These are phyloP conservation scores for Choreutis nemorana DNA, from an alignment of 2,888 invertebrate genomes.

Conservation along the genomic window DNA sequence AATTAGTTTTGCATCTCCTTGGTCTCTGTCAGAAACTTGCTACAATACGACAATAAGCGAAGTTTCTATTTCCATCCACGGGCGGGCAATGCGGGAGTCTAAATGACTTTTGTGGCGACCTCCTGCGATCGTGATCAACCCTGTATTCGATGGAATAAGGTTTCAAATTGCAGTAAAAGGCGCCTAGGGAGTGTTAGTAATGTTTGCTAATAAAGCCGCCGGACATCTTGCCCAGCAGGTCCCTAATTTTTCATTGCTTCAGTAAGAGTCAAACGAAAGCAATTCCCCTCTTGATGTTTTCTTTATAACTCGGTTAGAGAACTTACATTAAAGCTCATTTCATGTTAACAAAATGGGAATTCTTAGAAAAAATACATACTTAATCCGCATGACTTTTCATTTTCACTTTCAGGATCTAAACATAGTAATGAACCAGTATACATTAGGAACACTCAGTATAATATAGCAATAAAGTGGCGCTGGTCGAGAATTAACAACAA, in stretches of 20 bases:
- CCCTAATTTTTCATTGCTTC: slow-evolving; percentile 57
- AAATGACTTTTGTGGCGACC: slow-evolving; percentile 12
- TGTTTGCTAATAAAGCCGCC: slow-evolving; percentile 47
- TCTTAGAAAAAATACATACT: slow-evolving; percentile 17
- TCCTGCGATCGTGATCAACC: slow-evolving; percentile 16
- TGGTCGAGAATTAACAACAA: no score
- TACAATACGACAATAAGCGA: slow-evolving; percentile 20
- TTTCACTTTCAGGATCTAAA: no score
- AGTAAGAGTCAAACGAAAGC: slow-evolving; percentile 45
- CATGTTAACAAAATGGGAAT: slow-evolving; percentile 26
- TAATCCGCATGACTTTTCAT: no score
- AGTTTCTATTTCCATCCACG: slow-evolving; percentile 2
- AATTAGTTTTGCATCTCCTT: slow-evolving; percentile 14
- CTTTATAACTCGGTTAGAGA: slow-evolving; percentile 25
- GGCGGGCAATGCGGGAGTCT: slow-evolving; percentile 5
- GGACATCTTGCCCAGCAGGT: slow-evolving; percentile 37
- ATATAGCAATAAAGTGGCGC: no score
- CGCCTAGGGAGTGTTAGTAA: slow-evolving; percentile 29
- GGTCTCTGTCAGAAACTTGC: slow-evolving; percentile 24
- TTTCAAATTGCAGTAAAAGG: slow-evolving; percentile 16
- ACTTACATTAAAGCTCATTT: slow-evolving; percentile 32
- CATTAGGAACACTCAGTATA: no score
- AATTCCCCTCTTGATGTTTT: slow-evolving; percentile 43
- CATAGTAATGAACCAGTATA: no score
- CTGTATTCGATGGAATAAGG: slow-evolving; percentile 29